Conservation (phyloP, 2,113 vertebrate genomes). For the Furnarius figulus region DNA sequence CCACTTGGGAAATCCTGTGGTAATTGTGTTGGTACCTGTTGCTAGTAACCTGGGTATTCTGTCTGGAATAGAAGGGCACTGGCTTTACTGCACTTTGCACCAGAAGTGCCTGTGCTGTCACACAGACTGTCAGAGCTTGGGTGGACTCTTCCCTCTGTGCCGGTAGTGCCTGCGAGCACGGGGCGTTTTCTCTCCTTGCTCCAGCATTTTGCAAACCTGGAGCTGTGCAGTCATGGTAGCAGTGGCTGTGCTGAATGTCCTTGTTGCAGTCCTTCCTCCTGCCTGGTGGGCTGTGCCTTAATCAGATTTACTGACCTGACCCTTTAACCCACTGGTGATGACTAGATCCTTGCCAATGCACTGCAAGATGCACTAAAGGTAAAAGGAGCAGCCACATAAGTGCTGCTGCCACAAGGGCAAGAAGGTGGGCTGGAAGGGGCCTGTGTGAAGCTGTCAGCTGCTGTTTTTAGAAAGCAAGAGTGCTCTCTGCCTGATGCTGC, state of each 20-base stretch:
- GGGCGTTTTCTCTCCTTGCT: fast-evolving
- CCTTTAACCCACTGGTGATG: slow-evolving; percentile 10
- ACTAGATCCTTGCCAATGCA: neutral
- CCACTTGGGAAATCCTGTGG: neutral
- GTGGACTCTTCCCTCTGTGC: neutral
- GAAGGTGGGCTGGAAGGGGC: neutral
- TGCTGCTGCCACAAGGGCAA: neutral
- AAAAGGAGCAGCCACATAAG: neutral
- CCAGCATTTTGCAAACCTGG: fast-evolving
- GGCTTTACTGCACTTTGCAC: neutral
- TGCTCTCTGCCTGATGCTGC: neutral
- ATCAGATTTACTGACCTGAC: neutral
- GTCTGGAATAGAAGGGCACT: neutral
- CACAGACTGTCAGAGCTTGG: neutral
- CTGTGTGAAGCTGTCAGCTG: neutral
- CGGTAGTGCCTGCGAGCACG: fast-evolving
- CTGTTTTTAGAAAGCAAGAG: neutral
- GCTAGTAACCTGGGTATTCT: neutral
- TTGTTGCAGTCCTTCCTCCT: neutral
- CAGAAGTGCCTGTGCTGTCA: neutral
- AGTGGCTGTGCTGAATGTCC: neutral
- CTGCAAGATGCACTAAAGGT: neutral
- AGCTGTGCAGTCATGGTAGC: neutral
- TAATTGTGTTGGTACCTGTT: neutral
- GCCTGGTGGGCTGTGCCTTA: neutral